A percentile compares a stretch with the other conserved stretches of the same genome.
Evolutionary conservation across 1,140 invertebrate species (phyloP).

Genomic region (Catajapyx aquilonaris): DNA sequence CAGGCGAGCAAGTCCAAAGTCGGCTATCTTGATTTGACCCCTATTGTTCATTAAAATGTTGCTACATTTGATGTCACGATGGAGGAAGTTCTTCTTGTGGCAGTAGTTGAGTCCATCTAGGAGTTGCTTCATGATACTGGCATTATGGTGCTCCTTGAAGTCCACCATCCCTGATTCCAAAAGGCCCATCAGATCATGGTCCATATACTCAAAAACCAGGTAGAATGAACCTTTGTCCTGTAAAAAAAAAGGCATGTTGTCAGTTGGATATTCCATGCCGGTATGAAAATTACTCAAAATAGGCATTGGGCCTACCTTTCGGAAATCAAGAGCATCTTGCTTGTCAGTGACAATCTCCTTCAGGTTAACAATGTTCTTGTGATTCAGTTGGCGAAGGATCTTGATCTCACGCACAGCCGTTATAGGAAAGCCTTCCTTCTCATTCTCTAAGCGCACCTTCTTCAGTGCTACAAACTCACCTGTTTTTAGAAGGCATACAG

Average conservation of each 20-base stretch:
- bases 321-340: slow-evolving; percentile 86
- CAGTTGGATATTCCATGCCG: no score
- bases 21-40: slow-evolving; percentile 96
- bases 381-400: slow-evolving; percentile 89
- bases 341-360: slow-evolving; percentile 98
- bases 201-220: slow-evolving; percentile 99
- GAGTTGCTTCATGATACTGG: slow-evolving; percentile 94
- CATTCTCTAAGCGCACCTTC: slow-evolving; percentile 95
- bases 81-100: slow-evolving; percentile 94
- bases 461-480: slow-evolving; percentile 84
- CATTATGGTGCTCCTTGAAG: slow-evolving; percentile 87
- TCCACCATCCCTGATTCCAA: slow-evolving; percentile 92
- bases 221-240: slow-evolving; percentile 94
- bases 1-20: slow-evolving; percentile 93
- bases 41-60: slow-evolving; percentile 75
- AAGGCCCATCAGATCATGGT: slow-evolving; percentile 97
- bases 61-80: slow-evolving; percentile 98
- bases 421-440: slow-evolving; percentile 99
- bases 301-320: slow-evolving; percentile 60
- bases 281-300: no score
- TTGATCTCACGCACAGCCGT: slow-evolving; percentile 98
- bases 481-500: no score
- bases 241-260: slow-evolving; percentile 10
- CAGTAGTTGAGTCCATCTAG: slow-evolving; percentile 93
- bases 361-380: slow-evolving; percentile 94